These are phyloP conservation scores for Semnornis frantzii DNA, from an alignment of 2,113 vertebrate genomes.

Conservation along the genomic window DNA sequence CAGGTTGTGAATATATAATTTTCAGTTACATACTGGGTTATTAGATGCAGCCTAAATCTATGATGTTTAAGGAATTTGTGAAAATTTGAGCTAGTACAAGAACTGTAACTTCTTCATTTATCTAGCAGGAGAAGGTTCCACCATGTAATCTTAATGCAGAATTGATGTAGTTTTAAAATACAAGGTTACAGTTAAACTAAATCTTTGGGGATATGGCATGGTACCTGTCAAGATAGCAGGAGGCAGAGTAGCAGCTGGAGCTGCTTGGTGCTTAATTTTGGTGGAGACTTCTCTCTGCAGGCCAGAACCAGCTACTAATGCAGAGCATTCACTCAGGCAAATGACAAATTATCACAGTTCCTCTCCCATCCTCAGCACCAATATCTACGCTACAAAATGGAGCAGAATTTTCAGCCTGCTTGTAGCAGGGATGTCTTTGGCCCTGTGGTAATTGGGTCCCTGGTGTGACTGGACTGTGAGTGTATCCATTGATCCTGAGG, in stretches of 20 bases:
- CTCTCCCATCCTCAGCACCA: neutral
- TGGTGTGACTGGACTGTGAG: slow-evolving; percentile 20
- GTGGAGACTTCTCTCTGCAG: neutral
- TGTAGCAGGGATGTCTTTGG: slow-evolving; percentile 21
- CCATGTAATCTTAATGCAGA: slow-evolving; percentile 41
- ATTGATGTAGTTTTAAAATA: slow-evolving; percentile 30
- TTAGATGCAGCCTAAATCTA: slow-evolving; percentile 51
- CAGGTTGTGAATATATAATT: slow-evolving; percentile 60
- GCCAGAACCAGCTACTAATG: neutral
- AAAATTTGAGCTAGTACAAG: neutral
- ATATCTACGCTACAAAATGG: neutral
- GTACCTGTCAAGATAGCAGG: slow-evolving; percentile 3
- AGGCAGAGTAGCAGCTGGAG: neutral
- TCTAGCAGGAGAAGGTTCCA: slow-evolving; percentile 14
- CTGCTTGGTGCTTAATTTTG: slow-evolving; percentile 14
- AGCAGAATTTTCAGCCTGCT: slow-evolving; percentile 7
- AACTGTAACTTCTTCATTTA: neutral
- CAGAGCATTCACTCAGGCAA: neutral
- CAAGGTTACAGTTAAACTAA: neutral
- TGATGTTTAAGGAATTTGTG: slow-evolving; percentile 27
- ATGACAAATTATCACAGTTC: neutral
- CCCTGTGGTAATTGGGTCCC: neutral
- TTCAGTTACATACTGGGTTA: slow-evolving; percentile 34
- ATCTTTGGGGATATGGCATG: neutral
- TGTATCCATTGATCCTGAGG: slow-evolving; percentile 39